Base-by-base conservation (phyloP, 2,113 vertebrate species). In the Spheniscus mendiculus region DNA sequence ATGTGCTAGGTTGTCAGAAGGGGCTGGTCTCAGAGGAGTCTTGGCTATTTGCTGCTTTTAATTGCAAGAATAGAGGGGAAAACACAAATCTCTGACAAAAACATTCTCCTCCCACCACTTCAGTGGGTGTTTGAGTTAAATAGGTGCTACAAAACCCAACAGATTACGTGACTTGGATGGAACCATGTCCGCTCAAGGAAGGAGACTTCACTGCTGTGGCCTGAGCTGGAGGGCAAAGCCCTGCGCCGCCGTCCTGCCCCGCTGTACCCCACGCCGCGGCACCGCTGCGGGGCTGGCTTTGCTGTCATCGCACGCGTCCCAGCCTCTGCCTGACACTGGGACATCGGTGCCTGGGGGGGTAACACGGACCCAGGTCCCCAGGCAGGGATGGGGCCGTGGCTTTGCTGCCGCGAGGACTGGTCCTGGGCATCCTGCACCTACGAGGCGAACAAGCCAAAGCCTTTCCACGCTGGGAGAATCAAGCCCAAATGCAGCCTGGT, bases 261-360 rank as follows among this genome's bases (percentile, higher is more conserved):
- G 0, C 5, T 55, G 34, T 30, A 25, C 19, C 76, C 52, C 1
- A 3, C 4, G 7, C 74, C 21, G 12, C 12, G 15, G 1, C 58
- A 59, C 34, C 21, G 5, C 12, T 18, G 47, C 34, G 59, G 62
- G 36, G 52, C 34, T 63, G 91, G 38, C 56, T 72, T 59, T 72
- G 66, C 70, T 83, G 50, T 15, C 79, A 42, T 8, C 10, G 2
- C 45, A 22, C 5, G 7, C 2, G 0, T 9, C 45, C 55, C 91
- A 79, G 61, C 16, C 65, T 71, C 69, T 87, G 44, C 52, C 87
- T 45, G 76, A 34, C 73, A 16, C 12, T 8, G 59, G n/a, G 49
- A 73, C 5, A 6, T n/a, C 1, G 1, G 36, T 66, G 50, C 32
- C n/a, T n/a, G 15, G 2, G 2, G 18, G 23, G 5, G 5, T 79